These are phyloP conservation scores for Gastrophysa polygoni DNA, from an alignment of 2,888 invertebrate species.

Conservation along the genomic window DNA sequence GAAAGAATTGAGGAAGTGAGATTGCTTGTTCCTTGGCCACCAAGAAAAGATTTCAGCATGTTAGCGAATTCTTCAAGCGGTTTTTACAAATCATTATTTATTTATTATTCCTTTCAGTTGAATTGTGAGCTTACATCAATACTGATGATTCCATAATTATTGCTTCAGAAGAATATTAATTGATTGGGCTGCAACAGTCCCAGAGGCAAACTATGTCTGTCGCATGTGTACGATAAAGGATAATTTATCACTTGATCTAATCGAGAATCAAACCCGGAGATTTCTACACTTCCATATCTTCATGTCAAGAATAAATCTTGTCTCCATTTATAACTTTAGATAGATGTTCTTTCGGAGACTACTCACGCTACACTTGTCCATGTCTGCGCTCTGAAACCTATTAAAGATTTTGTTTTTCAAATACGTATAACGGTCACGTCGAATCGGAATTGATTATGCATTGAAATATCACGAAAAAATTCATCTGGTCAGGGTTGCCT, in stretches of 20 bases:
- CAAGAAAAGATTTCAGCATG: too few species aligned
- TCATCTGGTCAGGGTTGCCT: neutral
- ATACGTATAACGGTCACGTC: conserved; percentile 25
- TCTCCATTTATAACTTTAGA: conserved; percentile 37
- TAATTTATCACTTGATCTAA: conserved; percentile 36
- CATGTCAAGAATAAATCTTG: conserved; percentile 37
- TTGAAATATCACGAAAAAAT: conserved; percentile 24
- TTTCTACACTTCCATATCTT: conserved; percentile 37
- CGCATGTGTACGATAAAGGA: conserved; percentile 26
- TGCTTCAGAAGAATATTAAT: conserved; percentile 12
- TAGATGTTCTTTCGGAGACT: conserved; percentile 25
- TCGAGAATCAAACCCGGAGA: conserved; percentile 35
- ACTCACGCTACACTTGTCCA: conserved; percentile 26
- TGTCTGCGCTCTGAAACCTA: conserved; percentile 23
- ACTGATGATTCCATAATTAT: too few species aligned
- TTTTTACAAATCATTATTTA: too few species aligned
- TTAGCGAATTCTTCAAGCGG: too few species aligned
- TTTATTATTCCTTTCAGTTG: too few species aligned
- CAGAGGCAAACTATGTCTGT: conserved; percentile 12
- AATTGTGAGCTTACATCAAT: too few species aligned
- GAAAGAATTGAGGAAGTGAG: too few species aligned
- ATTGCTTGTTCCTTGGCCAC: too few species aligned
- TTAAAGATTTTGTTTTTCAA: conserved; percentile 30
- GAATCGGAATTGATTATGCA: conserved; percentile 22
- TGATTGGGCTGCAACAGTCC: neutral